Evolutionary conservation across 2,797 vertebrate genomes (phyloP), one percentile per base, ranked within the genome.

Genomic region (Bradypodion ventrale): DNA sequence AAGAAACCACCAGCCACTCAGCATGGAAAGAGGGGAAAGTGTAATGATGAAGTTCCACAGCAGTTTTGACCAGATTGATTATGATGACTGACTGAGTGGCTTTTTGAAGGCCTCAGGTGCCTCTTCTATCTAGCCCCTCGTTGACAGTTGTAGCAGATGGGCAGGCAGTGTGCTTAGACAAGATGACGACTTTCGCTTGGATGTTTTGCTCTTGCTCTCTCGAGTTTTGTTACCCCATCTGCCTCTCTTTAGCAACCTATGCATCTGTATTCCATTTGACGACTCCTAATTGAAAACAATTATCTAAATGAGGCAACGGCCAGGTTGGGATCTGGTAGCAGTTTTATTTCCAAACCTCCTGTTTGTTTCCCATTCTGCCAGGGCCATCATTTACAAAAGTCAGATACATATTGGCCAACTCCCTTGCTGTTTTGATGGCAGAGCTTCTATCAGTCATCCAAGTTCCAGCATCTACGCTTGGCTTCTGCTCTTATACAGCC

Each of bases 401-500:
- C 85, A 87, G 90, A 92, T 87, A 87, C 87, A 81, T 90, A 35
- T 81, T 94, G 93, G 95, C 93, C 93, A 95, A 95, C 95, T 89
- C 91, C 89, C 62, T 88, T 4, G n/a, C 92, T 90, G 89, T 86
- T 90, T 93, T 89, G 27, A 32, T 89, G 42, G 66, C 25, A 84
- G 90, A 0, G 79, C 89, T 93, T 92, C 94, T 83, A 95, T 96
- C 95, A 93, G 79, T 95, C 95, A 95, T 82, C 92, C 86, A 88
- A 86, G 89, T 87, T 94, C 93, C 94, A 94, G 92, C 86, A 93
- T 92, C 94, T 92, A 92, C 93, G 92, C 95, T 95, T 95, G 93
- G 94, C 94, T 90, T 91, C 90, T 91, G 89, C 93, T 93, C 92
- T 95, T 95, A 94, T 93, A 94, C 91, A 93, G 89, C 93, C 93